Conservation (phyloP, 2,797 vertebrate species). For the Brachymystax lenok region DNA sequence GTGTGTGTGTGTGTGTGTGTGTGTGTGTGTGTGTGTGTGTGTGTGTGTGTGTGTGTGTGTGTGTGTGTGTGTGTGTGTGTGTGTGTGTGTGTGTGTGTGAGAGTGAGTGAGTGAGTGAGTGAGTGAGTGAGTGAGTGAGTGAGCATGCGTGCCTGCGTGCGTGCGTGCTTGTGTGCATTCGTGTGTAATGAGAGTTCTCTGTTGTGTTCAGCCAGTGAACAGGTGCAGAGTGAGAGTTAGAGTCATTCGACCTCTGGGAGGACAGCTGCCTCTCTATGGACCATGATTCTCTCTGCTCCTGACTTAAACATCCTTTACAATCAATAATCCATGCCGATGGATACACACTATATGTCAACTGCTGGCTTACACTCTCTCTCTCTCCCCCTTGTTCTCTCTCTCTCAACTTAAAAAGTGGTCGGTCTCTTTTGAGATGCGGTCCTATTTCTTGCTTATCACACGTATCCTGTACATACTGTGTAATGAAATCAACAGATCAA, state of each 20-base stretch:
- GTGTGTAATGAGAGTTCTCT: constrained; percentile 55
- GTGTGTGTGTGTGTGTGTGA: no score
- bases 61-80: not conserved
- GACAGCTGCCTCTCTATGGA: constrained; percentile 58
- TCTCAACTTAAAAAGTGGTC: not conserved
- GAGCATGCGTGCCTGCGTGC: not conserved
- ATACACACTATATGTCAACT: constrained; percentile 15
- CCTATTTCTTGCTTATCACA: no score
- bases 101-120: no score
- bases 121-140: not conserved
- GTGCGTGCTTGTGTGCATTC: constrained; percentile 23
- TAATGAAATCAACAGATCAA: not conserved
- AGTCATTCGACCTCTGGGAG: constrained; percentile 62
- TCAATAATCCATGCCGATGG: constrained; percentile 27
- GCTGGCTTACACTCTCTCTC: not conserved
- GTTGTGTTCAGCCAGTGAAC: constrained; percentile 68
- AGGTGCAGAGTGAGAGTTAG: constrained; percentile 75
- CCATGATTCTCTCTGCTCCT: constrained; percentile 43
- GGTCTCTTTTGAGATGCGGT: no score
- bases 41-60: no score
- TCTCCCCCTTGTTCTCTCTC: not conserved
- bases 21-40: no score
- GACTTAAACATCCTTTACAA: constrained; percentile 35
- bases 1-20: no score
- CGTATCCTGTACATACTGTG: not conserved